Evolutionary conservation across 2,797 vertebrate species (phyloP).

Genomic region (Mycteria americana): DNA sequence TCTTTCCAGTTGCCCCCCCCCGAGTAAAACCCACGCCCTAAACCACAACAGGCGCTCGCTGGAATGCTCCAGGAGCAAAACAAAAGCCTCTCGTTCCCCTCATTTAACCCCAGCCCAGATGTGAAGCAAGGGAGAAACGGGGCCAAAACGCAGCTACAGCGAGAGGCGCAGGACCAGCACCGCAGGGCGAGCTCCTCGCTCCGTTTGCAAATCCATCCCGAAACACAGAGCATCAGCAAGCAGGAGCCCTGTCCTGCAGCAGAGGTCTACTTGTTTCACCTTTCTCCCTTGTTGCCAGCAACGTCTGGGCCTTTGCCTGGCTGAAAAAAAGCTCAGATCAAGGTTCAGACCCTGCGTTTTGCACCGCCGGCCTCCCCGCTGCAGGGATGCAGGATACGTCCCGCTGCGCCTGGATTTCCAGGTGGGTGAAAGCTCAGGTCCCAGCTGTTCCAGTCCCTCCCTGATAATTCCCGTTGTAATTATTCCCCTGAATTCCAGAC

Average conservation of each 20-base stretch:
- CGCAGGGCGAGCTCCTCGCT: not conserved
- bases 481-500: slow-evolving; percentile 5
- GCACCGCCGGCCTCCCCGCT: not conserved
- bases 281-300: not conserved
- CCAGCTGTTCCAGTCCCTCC: not conserved
- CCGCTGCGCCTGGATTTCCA: not conserved
- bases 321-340: not conserved
- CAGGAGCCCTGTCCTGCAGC: not conserved
- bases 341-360: not conserved
- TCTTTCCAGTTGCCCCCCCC: not conserved
- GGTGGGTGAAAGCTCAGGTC: slow-evolving; percentile 16
- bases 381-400: fast-evolving
- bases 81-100: not conserved
- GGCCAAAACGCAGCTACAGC: not conserved
- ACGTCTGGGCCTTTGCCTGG: not conserved
- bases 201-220: fast-evolving
- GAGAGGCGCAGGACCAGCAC: not conserved
- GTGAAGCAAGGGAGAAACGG: not conserved
- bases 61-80: slow-evolving; percentile 38
- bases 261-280: not conserved
- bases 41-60: slow-evolving; percentile 5
- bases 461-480: not conserved
- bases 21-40: not conserved
- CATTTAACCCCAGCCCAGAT: not conserved
- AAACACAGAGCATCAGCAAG: not conserved